Conservation (phyloP, 2,888 invertebrate genomes). For the Leptopilina syphax region DNA sequence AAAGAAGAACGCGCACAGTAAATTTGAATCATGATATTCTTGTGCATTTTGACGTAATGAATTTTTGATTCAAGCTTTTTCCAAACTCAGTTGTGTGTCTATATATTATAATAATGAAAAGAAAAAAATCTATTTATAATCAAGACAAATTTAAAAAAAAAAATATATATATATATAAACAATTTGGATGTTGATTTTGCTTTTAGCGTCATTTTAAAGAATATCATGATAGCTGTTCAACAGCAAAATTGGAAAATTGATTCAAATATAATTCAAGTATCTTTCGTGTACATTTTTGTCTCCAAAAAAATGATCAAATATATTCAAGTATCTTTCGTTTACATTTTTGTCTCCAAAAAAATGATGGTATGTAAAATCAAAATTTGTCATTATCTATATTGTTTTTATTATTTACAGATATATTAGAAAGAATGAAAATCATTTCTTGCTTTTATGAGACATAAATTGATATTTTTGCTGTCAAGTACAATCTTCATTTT, state of each 20-base stretch:
- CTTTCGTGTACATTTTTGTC: too few relatives aligned
- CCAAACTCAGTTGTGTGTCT: background rate
- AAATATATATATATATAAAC: background rate
- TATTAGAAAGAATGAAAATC: too few relatives aligned
- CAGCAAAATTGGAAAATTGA: background rate
- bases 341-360: too few relatives aligned
- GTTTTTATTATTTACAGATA: too few relatives aligned
- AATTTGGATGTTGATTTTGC: background rate
- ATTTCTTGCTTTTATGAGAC: too few relatives aligned
- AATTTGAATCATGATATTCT: background rate
- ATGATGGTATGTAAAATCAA: too few relatives aligned
- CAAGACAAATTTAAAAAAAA: too few relatives aligned
- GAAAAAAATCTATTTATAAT: background rate
- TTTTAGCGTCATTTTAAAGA: background rate
- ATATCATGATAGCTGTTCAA: slow-evolving; percentile 12
- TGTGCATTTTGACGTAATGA: background rate
- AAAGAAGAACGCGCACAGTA: too few relatives aligned
- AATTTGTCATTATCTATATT: too few relatives aligned
- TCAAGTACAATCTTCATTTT: too few relatives aligned
- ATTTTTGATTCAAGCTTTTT: background rate
- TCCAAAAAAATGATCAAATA: too few relatives aligned
- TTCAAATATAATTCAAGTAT: background rate
- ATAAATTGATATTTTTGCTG: too few relatives aligned
- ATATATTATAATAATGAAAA: background rate
- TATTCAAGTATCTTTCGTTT: background rate